Conservation (phyloP, 2,888 invertebrate genomes). For the Ophion ellenae region DNA sequence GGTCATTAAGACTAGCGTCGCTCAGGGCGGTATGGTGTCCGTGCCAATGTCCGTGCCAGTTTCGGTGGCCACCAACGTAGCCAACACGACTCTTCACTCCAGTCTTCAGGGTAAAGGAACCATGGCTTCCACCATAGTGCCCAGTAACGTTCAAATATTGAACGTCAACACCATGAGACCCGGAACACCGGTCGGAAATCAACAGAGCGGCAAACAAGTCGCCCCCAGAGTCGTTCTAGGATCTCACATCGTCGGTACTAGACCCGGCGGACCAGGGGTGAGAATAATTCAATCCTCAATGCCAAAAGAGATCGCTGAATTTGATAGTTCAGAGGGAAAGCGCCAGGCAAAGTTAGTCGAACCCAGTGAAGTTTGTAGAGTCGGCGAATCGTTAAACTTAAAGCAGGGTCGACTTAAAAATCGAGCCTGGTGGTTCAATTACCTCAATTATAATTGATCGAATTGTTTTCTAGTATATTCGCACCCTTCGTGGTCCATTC, state of each 20-base stretch:
- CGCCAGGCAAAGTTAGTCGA: no score
- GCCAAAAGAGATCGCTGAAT: no score
- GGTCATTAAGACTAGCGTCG: slow-evolving; percentile 83
- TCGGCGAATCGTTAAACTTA: no score
- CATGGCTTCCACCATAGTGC: slow-evolving; percentile 87
- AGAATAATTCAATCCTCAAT: neutral
- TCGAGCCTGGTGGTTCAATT: no score
- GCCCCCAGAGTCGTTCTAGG: slow-evolving; percentile 93
- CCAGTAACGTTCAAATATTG: slow-evolving; percentile 92
- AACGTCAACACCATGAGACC: slow-evolving; percentile 90
- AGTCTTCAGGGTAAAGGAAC: slow-evolving; percentile 79
- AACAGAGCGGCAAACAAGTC: slow-evolving; percentile 87
- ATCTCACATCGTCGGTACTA: slow-evolving; percentile 92
- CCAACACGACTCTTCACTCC: slow-evolving; percentile 76
- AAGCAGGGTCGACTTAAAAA: no score
- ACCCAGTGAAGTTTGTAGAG: no score
- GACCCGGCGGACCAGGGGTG: slow-evolving; percentile 93
- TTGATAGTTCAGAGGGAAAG: no score
- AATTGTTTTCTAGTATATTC: neutral
- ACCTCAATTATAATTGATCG: no score
- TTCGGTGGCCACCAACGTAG: slow-evolving; percentile 73
- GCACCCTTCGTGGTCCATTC: no score
- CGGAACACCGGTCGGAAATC: slow-evolving; percentile 88
- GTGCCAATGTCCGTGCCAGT: slow-evolving; percentile 83
- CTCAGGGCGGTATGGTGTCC: slow-evolving; percentile 82